Conservation (phyloP, 2,113 vertebrate genomes). For the Sinocyclocheilus grahami region DNA sequence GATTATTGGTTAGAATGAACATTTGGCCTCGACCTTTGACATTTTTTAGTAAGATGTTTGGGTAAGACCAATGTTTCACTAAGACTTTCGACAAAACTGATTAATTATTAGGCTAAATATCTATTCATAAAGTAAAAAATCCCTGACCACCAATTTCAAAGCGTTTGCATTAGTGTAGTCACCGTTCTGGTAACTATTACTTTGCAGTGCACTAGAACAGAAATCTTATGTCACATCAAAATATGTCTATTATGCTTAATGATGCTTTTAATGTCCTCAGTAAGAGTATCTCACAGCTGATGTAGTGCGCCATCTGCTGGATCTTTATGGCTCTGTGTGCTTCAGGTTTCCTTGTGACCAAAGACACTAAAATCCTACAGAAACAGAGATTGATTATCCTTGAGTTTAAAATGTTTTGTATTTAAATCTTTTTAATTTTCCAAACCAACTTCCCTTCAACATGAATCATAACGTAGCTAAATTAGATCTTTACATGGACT, state of each 20-base stretch:
- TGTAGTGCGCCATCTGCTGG: slow-evolving; percentile 23
- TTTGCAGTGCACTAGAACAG: neutral
- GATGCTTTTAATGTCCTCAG: neutral
- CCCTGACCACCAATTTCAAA: neutral
- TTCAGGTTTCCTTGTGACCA: neutral
- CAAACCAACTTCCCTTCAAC: neutral
- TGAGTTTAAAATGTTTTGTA: neutral
- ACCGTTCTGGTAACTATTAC: neutral
- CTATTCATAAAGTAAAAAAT: neutral
- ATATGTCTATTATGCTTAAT: neutral
- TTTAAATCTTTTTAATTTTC: neutral
- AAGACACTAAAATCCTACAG: too few relatives aligned
- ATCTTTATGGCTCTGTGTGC: neutral
- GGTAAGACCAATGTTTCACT: neutral
- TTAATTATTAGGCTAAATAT: neutral
- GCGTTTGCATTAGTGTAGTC: neutral
- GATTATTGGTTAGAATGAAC: neutral
- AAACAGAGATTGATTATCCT: neutral
- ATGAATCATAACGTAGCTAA: neutral
- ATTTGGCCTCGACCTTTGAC: neutral
- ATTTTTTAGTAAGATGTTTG: too few relatives aligned
- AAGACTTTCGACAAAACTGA: neutral
- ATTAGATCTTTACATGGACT: too few relatives aligned
- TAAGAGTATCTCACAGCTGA: neutral
- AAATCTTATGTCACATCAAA: neutral